Evolutionary conservation across 2,888 invertebrate species (phyloP).

Genomic region (Lasioglossum zephyrum): DNA sequence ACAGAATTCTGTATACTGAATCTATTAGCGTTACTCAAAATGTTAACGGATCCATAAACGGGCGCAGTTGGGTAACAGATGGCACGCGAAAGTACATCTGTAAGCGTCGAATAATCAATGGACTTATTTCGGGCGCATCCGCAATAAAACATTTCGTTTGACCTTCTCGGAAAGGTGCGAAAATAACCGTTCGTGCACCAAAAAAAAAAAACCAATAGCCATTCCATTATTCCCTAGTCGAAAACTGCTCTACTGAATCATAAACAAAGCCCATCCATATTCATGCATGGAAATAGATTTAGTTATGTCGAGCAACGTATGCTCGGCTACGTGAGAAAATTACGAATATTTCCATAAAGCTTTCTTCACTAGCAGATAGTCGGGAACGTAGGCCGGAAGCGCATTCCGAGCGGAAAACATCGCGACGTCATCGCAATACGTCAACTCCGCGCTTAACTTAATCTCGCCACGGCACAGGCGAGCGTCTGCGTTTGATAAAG

Average conservation of each 20-base stretch:
- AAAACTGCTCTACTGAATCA: conserved; percentile 60
- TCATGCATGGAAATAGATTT: conserved; percentile 62
- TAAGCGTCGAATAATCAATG: conserved; percentile 38
- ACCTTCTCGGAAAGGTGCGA: conserved; percentile 29
- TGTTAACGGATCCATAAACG: not conserved
- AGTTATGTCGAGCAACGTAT: conserved; percentile 53
- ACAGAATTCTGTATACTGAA: not conserved
- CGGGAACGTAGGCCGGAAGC: conserved; percentile 64
- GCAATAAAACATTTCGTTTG: conserved; percentile 47
- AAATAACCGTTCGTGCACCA: conserved; percentile 9
- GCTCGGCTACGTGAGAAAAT: conserved; percentile 59
- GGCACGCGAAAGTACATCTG: not conserved
- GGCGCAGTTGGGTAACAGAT: not conserved
- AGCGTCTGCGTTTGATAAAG: conserved; percentile 15
- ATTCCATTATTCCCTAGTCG: conserved; percentile 53
- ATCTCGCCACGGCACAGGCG: conserved; percentile 54
- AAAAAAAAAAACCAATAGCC: conserved; percentile 36
- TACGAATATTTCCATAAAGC: conserved; percentile 61
- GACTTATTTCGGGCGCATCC: conserved; percentile 34
- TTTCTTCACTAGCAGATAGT: conserved; percentile 51
- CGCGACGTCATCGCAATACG: conserved; percentile 66
- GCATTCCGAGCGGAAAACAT: conserved; percentile 63
- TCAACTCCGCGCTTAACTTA: conserved; percentile 73
- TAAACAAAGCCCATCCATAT: conserved; percentile 67
- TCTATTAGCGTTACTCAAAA: not conserved